Evolutionary conservation across 2,113 vertebrate genomes (phyloP), one percentile per base, ranked within the genome.

Genomic region (Semnornis frantzii): DNA sequence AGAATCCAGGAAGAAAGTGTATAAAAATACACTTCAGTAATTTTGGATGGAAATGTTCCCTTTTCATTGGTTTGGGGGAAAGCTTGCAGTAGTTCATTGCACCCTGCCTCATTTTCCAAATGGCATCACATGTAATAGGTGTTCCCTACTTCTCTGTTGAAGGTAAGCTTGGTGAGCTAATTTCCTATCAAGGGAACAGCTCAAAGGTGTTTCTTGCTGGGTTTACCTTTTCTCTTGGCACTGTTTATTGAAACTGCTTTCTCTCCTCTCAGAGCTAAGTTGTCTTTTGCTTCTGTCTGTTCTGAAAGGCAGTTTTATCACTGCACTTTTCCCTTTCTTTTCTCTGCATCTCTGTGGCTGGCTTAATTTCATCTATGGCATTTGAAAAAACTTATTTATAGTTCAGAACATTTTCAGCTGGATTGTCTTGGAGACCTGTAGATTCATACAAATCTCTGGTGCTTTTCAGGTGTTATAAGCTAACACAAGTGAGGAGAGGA

Each of bases 401-500:
- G 10, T 15, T 79, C 31, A 60, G 79, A 58, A 12, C 82, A 30
- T 39, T 82, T 93, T 90, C 57, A 52, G 1, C 33, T 62, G 87
- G 44, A 33, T 88, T 71, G 15, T 74, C 42, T 71, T 48, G 52
- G 65, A 88, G 28, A 78, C 30, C 5, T 93, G 44, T 65, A 72
- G 88, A 78, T 90, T 93, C 12, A 86, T 68, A 30, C 27, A 90
- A 72, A 74, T 90, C 44, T 94, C 65, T 89, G 91, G 59, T 94
- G 85, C 82, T 93, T 96, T 94, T 74, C 92, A 90, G 85, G 70
- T 94, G 27, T 92, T 87, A 4, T 92, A 91, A 83, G 65, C 30
- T 94, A 90, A 81, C 68, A 74, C 50, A 69, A 7, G 62, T 95
- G 76, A 82, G 72, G 73, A 95, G 65, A 94, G 80, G 90, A 92